phyloP scores from a whole-genome alignment of 2,797 vertebrate genomes.

The Rachycentron canadum region DNA sequence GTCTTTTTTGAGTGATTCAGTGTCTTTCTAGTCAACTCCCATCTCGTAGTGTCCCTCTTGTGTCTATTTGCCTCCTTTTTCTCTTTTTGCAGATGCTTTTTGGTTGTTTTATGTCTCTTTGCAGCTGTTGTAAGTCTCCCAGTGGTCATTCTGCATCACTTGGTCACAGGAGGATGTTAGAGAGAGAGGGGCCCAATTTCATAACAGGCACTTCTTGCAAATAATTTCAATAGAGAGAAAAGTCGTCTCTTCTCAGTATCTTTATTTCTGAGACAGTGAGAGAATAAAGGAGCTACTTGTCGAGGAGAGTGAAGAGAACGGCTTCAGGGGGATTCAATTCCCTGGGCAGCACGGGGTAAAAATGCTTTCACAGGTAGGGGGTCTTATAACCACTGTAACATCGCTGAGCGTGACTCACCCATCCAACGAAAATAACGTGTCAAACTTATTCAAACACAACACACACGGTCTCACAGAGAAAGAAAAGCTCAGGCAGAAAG shows the following conservation, averaged over 20 bases:
- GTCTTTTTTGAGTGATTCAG: too few species aligned
- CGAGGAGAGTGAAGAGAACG: conserved; percentile 13
- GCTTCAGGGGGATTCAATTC: conserved; percentile 47
- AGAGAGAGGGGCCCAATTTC: too few species aligned
- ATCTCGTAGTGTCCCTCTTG: too few species aligned
- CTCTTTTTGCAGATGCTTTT: too few species aligned
- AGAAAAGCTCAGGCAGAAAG: conserved; percentile 8
- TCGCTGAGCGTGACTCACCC: conserved; percentile 18
- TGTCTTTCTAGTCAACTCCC: too few species aligned
- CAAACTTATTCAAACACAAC: conserved; percentile 33
- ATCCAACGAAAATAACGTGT: conserved; percentile 42
- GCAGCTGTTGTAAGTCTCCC: too few species aligned
- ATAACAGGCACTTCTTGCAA: too few species aligned
- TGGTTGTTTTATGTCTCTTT: too few species aligned
- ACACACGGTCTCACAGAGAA: conserved; percentile 13
- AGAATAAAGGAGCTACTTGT: conserved; percentile 20
- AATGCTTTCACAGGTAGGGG: conserved; percentile 32
- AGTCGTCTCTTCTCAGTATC: not conserved
- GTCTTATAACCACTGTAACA: conserved; percentile 48
- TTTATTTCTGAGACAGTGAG: conserved; percentile 27
- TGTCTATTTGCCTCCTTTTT: too few species aligned
- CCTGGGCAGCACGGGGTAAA: conserved; percentile 33
- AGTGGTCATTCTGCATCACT: too few species aligned
- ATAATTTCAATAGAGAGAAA: not conserved
- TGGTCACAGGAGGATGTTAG: too few species aligned